Conservation (phyloP, 2,113 vertebrate genomes). For the Papio anubis region DNA sequence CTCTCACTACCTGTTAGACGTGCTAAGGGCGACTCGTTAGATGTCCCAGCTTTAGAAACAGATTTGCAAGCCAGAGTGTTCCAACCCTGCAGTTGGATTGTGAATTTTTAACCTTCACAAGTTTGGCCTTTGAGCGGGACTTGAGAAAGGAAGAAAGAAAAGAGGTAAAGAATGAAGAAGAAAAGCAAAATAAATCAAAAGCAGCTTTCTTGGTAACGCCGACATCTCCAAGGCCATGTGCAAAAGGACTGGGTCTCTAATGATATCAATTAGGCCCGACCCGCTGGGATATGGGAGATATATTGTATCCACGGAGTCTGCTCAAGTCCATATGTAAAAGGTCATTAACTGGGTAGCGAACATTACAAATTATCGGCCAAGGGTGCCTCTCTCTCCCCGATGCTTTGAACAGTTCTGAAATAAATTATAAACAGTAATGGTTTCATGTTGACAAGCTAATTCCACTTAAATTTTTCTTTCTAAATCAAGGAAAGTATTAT, state of each 20-base stretch:
- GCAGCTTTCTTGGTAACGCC: constrained; percentile 86
- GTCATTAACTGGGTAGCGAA: constrained; percentile 86
- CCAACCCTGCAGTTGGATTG: constrained; percentile 66
- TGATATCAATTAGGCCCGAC: constrained; percentile 90
- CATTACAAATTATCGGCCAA: constrained; percentile 82
- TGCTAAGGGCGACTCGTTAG: constrained; percentile 78
- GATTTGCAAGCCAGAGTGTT: constrained; percentile 78
- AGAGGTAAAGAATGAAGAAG: constrained; percentile 82
- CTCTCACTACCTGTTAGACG: constrained; percentile 53
- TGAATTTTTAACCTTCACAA: constrained; percentile 76
- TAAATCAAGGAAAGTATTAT: constrained; percentile 66
- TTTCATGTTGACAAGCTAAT: constrained; percentile 83
- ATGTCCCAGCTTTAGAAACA: constrained; percentile 77
- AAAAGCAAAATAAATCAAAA: constrained; percentile 89
- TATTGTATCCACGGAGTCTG: constrained; percentile 83
- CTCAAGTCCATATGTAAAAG: constrained; percentile 90
- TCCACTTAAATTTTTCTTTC: constrained; percentile 78
- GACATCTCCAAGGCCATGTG: constrained; percentile 87
- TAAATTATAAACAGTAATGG: constrained; percentile 83
- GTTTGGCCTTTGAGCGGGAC: constrained; percentile 83
- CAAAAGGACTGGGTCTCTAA: constrained; percentile 85
- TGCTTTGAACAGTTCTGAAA: constrained; percentile 81
- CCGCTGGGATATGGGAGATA: constrained; percentile 87
- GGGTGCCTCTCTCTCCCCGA: not conserved
- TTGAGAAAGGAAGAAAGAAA: constrained; percentile 76